These are phyloP conservation scores for Bungarus multicinctus DNA, from an alignment of 2,113 vertebrate genomes.

Conservation along the genomic window DNA sequence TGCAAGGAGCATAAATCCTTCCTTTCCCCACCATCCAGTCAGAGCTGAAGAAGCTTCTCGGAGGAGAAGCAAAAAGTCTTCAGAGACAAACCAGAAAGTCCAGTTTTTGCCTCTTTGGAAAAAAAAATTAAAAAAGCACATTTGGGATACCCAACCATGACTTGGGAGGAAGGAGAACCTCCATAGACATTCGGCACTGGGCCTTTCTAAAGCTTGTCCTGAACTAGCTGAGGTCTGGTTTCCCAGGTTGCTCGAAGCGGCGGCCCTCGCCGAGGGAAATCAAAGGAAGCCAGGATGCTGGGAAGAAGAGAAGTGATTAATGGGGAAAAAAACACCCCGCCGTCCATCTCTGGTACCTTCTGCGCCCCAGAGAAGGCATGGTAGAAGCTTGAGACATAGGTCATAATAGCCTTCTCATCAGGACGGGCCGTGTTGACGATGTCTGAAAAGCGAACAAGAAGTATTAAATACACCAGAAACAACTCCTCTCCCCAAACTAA, in stretches of 20 bases:
- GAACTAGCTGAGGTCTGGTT: slow-evolving; percentile 34
- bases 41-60: too few relatives aligned
- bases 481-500: not conserved
- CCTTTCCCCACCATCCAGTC: too few relatives aligned
- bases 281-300: slow-evolving; percentile 46
- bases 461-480: slow-evolving; percentile 40
- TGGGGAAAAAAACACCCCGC: slow-evolving; percentile 16
- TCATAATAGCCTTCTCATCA: slow-evolving; percentile 99
- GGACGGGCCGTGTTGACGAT: slow-evolving; percentile 95
- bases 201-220: not conserved
- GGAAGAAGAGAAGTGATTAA: slow-evolving; percentile 45
- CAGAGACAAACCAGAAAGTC: too few relatives aligned
- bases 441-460: slow-evolving; percentile 79
- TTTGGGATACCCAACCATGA: too few relatives aligned
- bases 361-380: slow-evolving; percentile 97
- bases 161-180: too few relatives aligned
- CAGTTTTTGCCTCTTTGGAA: too few relatives aligned
- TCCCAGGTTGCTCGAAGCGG: slow-evolving; percentile 35
- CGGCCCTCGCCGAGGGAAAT: slow-evolving; percentile 61
- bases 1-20: too few relatives aligned
- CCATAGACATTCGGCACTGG: too few relatives aligned
- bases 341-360: slow-evolving; percentile 88
- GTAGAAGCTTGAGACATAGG: slow-evolving; percentile 99
- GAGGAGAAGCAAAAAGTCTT: too few relatives aligned
- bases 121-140: too few relatives aligned